A percentile compares a stretch with the other conserved stretches of the same genome.
phyloP scores from a whole-genome alignment of 2,113 vertebrate species.

The Menura novaehollandiae region DNA sequence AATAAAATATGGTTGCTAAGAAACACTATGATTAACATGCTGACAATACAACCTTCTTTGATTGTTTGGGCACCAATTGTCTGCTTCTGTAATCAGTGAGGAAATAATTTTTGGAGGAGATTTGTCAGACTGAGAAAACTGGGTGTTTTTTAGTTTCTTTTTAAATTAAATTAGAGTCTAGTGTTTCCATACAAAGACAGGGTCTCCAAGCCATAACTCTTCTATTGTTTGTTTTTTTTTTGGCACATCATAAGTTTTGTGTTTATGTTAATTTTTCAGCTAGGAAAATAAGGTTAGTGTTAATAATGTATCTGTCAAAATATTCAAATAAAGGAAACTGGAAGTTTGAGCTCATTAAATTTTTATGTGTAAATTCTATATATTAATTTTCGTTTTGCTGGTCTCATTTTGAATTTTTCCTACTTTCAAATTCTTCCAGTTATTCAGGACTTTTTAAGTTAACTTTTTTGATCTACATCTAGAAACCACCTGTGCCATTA shows the following conservation, averaged over 20 bases:
- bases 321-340: constrained; percentile 16
- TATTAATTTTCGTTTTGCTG: not conserved
- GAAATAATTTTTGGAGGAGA: constrained; percentile 70
- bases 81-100: constrained; percentile 68
- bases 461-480: not conserved
- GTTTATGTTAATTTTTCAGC: constrained; percentile 27
- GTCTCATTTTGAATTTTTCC: not conserved
- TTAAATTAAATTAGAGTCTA: constrained; percentile 58
- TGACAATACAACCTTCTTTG: constrained; percentile 60
- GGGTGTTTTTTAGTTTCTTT: not conserved
- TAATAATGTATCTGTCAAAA: constrained; percentile 57
- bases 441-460: not conserved
- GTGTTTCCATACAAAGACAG: not conserved
- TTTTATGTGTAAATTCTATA: constrained; percentile 30
- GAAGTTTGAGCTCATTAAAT: not conserved
- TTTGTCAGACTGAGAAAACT: constrained; percentile 58
- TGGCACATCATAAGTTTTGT: not conserved
- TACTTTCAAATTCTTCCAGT: not conserved
- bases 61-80: constrained; percentile 70
- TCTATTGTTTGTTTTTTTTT: not conserved
- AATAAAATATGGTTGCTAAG: constrained; percentile 74
- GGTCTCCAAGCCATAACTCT: not conserved
- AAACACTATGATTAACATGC: constrained; percentile 69
- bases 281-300: constrained; percentile 60
- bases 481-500: not conserved